Evolutionary conservation across 2,797 vertebrate species (phyloP).

Genomic region (Sebastes nivosus): DNA sequence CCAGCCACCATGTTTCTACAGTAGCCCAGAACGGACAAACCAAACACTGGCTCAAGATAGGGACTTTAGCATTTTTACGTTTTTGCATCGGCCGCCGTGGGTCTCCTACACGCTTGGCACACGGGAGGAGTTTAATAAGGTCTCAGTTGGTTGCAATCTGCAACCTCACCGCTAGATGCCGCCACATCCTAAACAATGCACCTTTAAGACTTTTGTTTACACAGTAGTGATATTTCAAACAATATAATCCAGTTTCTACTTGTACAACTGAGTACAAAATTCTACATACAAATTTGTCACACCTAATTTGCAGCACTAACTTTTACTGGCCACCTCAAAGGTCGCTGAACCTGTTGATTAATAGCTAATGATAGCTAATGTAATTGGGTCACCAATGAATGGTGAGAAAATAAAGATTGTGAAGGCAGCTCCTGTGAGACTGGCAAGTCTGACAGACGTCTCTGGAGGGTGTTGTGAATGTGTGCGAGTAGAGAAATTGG

Average conservation of each 20-base stretch:
- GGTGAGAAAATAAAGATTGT: neutral
- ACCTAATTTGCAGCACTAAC: neutral
- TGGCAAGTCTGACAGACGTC: slow-evolving; percentile 31
- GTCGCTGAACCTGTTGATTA: neutral
- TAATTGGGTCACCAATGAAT: neutral
- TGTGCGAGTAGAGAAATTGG: slow-evolving; percentile 41
- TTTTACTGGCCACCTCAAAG: neutral
- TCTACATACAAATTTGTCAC: too few relatives aligned
- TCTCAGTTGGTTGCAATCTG: too few relatives aligned
- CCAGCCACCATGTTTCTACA: too few relatives aligned
- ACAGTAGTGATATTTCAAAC: neutral
- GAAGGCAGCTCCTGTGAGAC: neutral
- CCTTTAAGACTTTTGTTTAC: too few relatives aligned
- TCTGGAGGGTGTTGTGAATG: slow-evolving; percentile 42
- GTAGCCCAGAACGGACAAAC: too few relatives aligned
- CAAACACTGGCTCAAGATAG: too few relatives aligned
- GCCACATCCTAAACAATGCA: too few relatives aligned
- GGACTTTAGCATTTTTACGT: too few relatives aligned
- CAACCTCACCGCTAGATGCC: too few relatives aligned
- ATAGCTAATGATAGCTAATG: neutral
- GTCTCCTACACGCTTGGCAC: too few relatives aligned
- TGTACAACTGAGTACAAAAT: neutral
- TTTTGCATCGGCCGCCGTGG: too few relatives aligned
- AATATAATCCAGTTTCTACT: neutral
- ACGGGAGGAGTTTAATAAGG: too few relatives aligned